Percentiles rank a stretch among this genome's conserved stretches.
These are phyloP conservation scores for Ctenopoma kingsleyae DNA, from an alignment of 2,797 vertebrate genomes.

Conservation along the genomic window DNA sequence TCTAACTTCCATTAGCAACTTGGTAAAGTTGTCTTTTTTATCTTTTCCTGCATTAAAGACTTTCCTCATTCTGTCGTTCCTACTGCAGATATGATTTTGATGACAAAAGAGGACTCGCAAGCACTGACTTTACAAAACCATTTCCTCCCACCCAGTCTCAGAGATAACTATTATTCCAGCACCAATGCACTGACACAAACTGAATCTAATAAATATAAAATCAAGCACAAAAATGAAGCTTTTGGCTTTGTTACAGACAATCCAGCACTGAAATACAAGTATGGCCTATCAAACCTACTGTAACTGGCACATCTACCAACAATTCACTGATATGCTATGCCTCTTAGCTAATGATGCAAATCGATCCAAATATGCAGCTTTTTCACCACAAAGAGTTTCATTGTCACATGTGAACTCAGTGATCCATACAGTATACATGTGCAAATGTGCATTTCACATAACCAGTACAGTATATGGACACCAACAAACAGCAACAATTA, in stretches of 20 bases:
- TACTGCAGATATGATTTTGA: constrained; percentile 30
- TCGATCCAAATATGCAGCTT: constrained; percentile 22
- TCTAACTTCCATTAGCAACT: constrained; percentile 13
- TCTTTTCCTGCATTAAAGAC: constrained; percentile 11
- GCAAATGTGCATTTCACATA: neutral
- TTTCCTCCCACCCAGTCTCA: constrained; percentile 32
- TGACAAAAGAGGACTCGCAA: constrained; percentile 50
- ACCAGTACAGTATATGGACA: neutral
- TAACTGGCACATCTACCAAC: constrained; percentile 6
- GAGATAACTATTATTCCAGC: constrained; percentile 32
- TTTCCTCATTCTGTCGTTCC: constrained; percentile 40
- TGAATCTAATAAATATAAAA: constrained; percentile 31
- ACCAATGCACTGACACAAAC: constrained; percentile 25
- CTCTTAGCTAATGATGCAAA: constrained; percentile 20
- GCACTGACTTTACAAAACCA: constrained; percentile 42
- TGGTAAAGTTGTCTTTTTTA: constrained; percentile 28
- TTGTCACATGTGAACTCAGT: constrained; percentile 31
- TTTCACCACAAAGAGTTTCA: constrained; percentile 33
- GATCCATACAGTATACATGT: constrained; percentile 5
- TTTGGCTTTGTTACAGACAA: constrained; percentile 21
- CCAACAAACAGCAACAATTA: neutral
- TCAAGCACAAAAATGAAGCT: constrained; percentile 9
- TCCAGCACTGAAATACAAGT: neutral
- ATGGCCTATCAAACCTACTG: neutral
- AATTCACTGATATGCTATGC: constrained; percentile 12